These are phyloP conservation scores for Merops nubicus DNA, from an alignment of 2,113 vertebrate species.

Conservation along the genomic window DNA sequence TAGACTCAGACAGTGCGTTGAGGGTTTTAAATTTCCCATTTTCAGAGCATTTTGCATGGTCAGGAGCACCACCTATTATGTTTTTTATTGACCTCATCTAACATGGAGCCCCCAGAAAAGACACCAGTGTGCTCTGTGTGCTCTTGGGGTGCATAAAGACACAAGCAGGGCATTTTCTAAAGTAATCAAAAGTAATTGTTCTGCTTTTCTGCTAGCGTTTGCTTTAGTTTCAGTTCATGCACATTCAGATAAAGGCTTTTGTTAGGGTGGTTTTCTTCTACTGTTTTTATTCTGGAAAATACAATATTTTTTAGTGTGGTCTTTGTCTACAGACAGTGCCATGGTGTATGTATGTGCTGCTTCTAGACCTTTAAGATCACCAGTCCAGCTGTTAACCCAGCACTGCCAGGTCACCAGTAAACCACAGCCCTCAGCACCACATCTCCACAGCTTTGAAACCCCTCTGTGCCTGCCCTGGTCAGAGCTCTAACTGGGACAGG, in stretches of 20 bases:
- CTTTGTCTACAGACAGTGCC: not conserved
- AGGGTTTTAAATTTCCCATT: not conserved
- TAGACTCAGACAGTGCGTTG: not conserved
- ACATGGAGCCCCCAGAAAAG: not conserved
- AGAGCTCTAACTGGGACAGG: too few relatives aligned
- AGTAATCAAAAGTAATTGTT: not conserved
- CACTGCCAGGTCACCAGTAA: too few relatives aligned
- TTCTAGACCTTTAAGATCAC: too few relatives aligned
- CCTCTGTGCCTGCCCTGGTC: too few relatives aligned
- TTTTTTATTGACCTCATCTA: not conserved
- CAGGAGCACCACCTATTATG: not conserved
- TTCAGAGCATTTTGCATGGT: not conserved
- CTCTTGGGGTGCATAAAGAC: not conserved
- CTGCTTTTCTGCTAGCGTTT: conserved; percentile 10
- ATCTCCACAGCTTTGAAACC: too few relatives aligned
- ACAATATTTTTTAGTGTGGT: not conserved
- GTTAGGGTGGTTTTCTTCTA: not conserved
- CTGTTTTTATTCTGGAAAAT: not conserved
- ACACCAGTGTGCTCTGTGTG: not conserved
- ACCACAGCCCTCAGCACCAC: too few relatives aligned
- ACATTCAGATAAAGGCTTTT: not conserved
- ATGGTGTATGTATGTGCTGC: not conserved
- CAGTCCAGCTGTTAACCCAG: too few relatives aligned
- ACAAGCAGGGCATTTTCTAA: not conserved
- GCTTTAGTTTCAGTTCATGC: not conserved